Evolutionary conservation across 1,140 invertebrate genomes (phyloP).

Genomic region (Danaus melanippus): DNA sequence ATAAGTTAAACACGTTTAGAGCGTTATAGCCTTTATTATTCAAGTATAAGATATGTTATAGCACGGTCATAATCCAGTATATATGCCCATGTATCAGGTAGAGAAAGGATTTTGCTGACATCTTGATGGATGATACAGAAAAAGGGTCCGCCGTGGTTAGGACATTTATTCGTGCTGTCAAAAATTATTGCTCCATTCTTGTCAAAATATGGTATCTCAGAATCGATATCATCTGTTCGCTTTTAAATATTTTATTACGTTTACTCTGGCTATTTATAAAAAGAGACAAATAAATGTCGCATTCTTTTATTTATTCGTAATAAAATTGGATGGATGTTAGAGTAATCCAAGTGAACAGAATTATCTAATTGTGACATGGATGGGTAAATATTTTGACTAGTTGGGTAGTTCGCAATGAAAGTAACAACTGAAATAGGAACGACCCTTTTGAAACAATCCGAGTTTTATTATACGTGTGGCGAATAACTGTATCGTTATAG

Average conservation of each 20-base stretch:
- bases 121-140: slow-evolving; percentile 28
- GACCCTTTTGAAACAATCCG: slow-evolving; percentile 13
- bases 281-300: too few species aligned
- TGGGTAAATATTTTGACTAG: too few species aligned
- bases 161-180: background rate
- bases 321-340: too few species aligned
- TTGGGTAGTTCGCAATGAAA: background rate
- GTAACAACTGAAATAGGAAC: slow-evolving; percentile 8
- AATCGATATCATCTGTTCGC: too few species aligned
- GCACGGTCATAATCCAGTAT: slow-evolving; percentile 1
- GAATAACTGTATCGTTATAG: slow-evolving; percentile 13
- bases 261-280: too few species aligned
- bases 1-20: slow-evolving; percentile 5
- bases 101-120: slow-evolving; percentile 21
- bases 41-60: slow-evolving; percentile 2
- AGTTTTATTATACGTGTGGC: slow-evolving; percentile 19
- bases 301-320: too few species aligned
- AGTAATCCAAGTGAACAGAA: background rate
- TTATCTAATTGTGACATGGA: background rate
- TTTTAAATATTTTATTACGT: too few species aligned
- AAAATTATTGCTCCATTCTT: background rate
- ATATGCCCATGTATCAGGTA: slow-evolving; percentile 25
- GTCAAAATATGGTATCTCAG: too few species aligned
- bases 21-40: slow-evolving; percentile 7
- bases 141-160: slow-evolving; percentile 3